phyloP scores from a whole-genome alignment of 2,113 vertebrate species.

The Chamaea fasciata region DNA sequence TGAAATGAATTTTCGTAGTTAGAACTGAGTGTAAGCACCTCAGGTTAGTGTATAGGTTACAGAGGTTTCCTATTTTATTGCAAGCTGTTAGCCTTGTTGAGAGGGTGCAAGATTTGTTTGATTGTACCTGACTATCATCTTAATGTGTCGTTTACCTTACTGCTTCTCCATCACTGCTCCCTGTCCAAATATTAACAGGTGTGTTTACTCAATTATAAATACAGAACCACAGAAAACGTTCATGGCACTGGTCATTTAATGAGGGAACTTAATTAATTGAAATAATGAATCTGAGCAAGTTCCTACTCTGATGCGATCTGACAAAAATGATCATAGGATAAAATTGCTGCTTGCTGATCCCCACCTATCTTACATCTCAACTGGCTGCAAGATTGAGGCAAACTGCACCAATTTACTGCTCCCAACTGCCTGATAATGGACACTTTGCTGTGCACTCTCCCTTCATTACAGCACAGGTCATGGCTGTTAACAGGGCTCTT shows the following conservation, averaged over 20 bases:
- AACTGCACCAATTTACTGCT: conserved; percentile 90
- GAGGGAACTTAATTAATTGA: conserved; percentile 74
- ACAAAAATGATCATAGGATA: conserved; percentile 88
- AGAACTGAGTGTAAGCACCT: neutral
- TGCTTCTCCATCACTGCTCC: neutral
- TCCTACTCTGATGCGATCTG: conserved; percentile 80
- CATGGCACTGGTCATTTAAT: conserved; percentile 23
- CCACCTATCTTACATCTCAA: conserved; percentile 85
- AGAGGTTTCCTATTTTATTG: neutral
- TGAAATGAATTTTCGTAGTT: neutral
- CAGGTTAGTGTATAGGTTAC: neutral
- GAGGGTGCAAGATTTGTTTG: neutral
- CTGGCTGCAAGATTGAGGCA: conserved; percentile 85
- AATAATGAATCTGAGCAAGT: conserved; percentile 78
- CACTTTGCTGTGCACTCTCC: conserved; percentile 81
- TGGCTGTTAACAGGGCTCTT: conserved; percentile 84
- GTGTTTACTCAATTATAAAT: conserved; percentile 35
- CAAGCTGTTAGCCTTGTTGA: neutral
- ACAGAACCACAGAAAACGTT: neutral
- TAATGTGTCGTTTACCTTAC: neutral
- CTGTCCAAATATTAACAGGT: conserved; percentile 49
- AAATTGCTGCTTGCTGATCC: conserved; percentile 85
- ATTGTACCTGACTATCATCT: conserved; percentile 8
- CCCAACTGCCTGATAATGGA: conserved; percentile 87
- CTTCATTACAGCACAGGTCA: conserved; percentile 87